Conservation (phyloP, 1,140 invertebrate species). For the Dreissena rostriformis region DNA sequence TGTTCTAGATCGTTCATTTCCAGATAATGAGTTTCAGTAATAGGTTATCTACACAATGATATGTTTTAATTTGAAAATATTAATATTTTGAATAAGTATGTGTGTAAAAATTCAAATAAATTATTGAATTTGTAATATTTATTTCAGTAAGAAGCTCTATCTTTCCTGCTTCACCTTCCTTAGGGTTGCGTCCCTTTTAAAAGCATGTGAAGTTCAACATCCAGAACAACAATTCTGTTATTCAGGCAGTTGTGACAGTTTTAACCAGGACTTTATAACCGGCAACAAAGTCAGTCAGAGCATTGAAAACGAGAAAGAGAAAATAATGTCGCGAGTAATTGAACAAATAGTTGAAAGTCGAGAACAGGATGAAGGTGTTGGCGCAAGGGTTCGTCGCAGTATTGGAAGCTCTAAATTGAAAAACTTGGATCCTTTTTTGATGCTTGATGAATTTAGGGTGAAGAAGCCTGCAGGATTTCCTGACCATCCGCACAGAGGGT, state of each 20-base stretch:
- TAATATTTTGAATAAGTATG: too few species aligned
- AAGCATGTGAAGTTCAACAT: background rate
- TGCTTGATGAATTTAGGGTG: conserved; percentile 81
- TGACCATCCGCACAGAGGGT: conserved; percentile 83
- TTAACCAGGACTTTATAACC: background rate
- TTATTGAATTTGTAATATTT: too few species aligned
- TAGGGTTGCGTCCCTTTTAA: background rate
- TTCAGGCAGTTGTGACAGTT: too few species aligned
- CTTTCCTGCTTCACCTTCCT: background rate
- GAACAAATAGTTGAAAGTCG: conserved; percentile 61
- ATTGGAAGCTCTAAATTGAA: conserved; percentile 78
- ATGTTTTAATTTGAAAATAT: too few species aligned
- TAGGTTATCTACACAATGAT: too few species aligned
- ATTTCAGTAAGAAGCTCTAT: too few species aligned
- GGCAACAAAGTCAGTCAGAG: background rate
- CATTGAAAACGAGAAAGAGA: background rate
- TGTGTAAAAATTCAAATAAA: too few species aligned
- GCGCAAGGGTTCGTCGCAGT: conserved; percentile 79
- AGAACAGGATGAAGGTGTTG: conserved; percentile 82
- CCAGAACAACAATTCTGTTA: background rate
- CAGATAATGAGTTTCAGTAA: too few species aligned
- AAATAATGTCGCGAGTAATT: conserved; percentile 45
- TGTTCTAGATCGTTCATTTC: too few species aligned
- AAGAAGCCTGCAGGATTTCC: conserved; percentile 81
- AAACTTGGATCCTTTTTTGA: conserved; percentile 81